Evolutionary conservation across 1,140 invertebrate species (phyloP).

Genomic region (Cotesia chilonis): DNA sequence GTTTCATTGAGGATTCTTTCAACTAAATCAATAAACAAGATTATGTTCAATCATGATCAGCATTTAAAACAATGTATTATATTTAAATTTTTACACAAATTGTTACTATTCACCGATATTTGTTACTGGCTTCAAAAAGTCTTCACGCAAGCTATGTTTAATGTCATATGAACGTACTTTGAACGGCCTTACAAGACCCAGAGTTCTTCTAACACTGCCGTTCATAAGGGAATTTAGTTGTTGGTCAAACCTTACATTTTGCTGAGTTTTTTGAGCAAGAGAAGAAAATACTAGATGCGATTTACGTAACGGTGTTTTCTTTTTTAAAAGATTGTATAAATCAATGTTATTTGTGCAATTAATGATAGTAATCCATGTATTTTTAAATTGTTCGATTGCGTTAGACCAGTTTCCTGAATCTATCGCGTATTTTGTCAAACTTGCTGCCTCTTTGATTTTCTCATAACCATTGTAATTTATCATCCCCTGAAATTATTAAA

Average conservation of each 20-base stretch:
- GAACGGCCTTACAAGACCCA: constrained; percentile 71
- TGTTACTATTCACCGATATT: constrained; percentile 67
- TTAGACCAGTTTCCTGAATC: neutral
- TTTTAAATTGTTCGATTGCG: neutral
- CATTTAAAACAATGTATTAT: neutral
- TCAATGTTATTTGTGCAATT: too few relatives aligned
- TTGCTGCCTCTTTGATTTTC: neutral
- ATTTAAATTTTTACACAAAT: constrained; percentile 3
- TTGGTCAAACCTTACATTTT: constrained; percentile 57
- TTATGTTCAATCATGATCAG: neutral
- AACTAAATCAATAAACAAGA: constrained; percentile 66
- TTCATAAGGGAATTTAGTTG: constrained; percentile 76
- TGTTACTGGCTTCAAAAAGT: constrained; percentile 88
- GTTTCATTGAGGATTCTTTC: constrained; percentile 76
- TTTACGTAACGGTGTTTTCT: too few relatives aligned
- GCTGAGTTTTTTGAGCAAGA: too few relatives aligned
- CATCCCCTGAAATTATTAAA: constrained; percentile 19
- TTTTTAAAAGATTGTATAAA: too few relatives aligned
- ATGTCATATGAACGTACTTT: constrained; percentile 70
- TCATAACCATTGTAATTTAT: neutral
- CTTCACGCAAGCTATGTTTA: constrained; percentile 70
- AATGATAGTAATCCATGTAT: too few relatives aligned
- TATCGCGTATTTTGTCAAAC: neutral
- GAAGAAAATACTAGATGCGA: too few relatives aligned
- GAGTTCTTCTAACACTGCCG: constrained; percentile 70